Evolutionary conservation across 2,797 vertebrate species (phyloP).

Genomic region (Dendrocincla tyrannina): DNA sequence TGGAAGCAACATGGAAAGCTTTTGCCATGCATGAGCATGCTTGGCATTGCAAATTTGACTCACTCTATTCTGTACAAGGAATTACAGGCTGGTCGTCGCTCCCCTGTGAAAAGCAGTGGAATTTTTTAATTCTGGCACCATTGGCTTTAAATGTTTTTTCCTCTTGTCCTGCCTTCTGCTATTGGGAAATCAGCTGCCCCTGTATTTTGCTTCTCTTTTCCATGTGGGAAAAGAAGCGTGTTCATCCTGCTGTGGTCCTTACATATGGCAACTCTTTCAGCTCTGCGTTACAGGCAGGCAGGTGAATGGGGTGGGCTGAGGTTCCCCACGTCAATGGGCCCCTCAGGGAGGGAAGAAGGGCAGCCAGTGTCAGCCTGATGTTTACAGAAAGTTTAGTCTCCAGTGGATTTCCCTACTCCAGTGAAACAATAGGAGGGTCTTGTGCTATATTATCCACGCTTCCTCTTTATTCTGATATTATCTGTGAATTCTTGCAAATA

Average conservation of each 20-base stretch:
- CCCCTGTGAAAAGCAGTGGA: neutral
- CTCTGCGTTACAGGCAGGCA: neutral
- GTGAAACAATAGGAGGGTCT: slow-evolving; percentile 10
- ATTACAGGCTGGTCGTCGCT: neutral
- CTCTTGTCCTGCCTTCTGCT: neutral
- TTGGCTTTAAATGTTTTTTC: neutral
- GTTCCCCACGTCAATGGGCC: rapidly evolving
- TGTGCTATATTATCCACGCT: neutral
- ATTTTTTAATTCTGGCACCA: neutral
- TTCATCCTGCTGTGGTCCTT: neutral
- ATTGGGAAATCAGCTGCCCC: neutral
- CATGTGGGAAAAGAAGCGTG: neutral
- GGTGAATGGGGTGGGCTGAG: neutral
- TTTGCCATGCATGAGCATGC: neutral
- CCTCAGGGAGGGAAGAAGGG: neutral
- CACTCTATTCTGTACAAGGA: neutral
- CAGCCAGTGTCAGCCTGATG: neutral
- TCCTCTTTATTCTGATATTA: slow-evolving; percentile 39
- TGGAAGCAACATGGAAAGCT: neutral
- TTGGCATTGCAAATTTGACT: neutral
- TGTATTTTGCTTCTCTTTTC: neutral
- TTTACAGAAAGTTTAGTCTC: slow-evolving; percentile 5
- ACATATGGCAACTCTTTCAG: neutral
- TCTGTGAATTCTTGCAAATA: slow-evolving; percentile 48
- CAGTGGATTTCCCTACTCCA: neutral